These are phyloP conservation scores for Echinarachnius parma DNA, from an alignment of 53 echinoderm and acorn worm species.

Conservation along the genomic window DNA sequence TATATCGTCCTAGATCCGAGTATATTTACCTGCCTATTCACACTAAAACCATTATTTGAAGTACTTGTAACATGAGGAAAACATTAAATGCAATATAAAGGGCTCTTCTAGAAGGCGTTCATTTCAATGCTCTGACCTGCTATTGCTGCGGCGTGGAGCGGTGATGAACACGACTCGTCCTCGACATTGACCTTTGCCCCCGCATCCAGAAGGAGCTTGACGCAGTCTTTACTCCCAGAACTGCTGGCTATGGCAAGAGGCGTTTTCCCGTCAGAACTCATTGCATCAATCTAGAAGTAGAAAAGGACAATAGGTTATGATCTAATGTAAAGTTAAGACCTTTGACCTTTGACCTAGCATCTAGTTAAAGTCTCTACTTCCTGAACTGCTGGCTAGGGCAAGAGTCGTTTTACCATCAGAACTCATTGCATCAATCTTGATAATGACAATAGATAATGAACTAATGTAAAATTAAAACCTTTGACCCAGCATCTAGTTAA, in stretches of 20 bases:
- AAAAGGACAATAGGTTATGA: too few relatives aligned
- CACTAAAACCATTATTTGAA: too few relatives aligned
- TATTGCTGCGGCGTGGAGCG: constrained; percentile 61
- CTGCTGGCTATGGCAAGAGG: constrained; percentile 55
- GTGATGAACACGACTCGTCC: constrained; percentile 45
- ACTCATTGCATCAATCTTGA: constrained; percentile 62
- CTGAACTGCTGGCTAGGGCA: constrained; percentile 49
- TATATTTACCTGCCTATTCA: too few relatives aligned
- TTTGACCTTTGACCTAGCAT: too few relatives aligned
- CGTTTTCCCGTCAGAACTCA: constrained; percentile 62
- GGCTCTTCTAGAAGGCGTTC: too few relatives aligned
- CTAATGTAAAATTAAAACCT: too few relatives aligned
- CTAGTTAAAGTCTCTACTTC: constrained; percentile 54
- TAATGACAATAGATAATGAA: too few relatives aligned
- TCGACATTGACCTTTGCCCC: constrained; percentile 59
- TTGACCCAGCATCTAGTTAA: constrained; percentile 57
- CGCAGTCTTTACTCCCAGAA: constrained; percentile 57
- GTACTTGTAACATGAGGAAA: too few relatives aligned
- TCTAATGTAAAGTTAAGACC: too few relatives aligned
- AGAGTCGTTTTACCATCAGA: constrained; percentile 64
- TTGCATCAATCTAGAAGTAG: constrained; percentile 62
- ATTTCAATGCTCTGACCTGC: constrained; percentile 42
- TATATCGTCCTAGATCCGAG: too few relatives aligned
- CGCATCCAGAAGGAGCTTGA: constrained; percentile 57
- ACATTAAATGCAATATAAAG: too few relatives aligned